Percentiles rank a stretch among this genome's conserved stretches.
Conservation (phyloP, 2,888 invertebrate species). For the Horisme vitalbata region DNA sequence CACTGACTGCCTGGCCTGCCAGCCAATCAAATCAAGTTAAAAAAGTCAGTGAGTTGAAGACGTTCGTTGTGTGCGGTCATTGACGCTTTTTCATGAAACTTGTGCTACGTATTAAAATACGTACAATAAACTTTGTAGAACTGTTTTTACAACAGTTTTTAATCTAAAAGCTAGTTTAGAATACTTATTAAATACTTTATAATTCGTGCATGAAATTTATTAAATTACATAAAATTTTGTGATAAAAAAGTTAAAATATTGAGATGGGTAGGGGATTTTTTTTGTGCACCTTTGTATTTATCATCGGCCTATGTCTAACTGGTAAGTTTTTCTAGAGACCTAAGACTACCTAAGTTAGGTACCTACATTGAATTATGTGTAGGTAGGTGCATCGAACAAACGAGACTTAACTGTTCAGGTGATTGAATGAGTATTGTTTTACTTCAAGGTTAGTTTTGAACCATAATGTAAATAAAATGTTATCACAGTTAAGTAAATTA, state of each 20-base stretch:
- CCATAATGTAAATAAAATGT: not conserved
- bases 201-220: no score
- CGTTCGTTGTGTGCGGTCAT: conserved; percentile 10
- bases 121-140: conserved; percentile 24
- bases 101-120: conserved; percentile 30
- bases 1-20: no score
- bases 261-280: conserved; percentile 51
- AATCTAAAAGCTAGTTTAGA: no score
- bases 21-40: no score
- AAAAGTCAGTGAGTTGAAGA: conserved; percentile 24
- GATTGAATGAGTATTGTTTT: conserved; percentile 1
- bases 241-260: not conserved
- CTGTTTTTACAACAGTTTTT: no score
- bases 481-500: no score
- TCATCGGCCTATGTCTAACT: conserved; percentile 43
- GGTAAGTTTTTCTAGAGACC: conserved; percentile 49
- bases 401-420: no score
- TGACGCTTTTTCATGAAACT: conserved; percentile 21
- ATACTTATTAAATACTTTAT: no score
- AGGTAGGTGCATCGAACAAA: no score
- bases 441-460: not conserved
- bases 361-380: not conserved
- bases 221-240: no score
- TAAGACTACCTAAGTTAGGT: not conserved
- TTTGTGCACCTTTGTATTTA: conserved; percentile 49